A percentile compares a stretch with the other conserved stretches of the same genome.
Evolutionary conservation across 2,888 invertebrate species (phyloP).

Genomic region (Philonicus albiceps): DNA sequence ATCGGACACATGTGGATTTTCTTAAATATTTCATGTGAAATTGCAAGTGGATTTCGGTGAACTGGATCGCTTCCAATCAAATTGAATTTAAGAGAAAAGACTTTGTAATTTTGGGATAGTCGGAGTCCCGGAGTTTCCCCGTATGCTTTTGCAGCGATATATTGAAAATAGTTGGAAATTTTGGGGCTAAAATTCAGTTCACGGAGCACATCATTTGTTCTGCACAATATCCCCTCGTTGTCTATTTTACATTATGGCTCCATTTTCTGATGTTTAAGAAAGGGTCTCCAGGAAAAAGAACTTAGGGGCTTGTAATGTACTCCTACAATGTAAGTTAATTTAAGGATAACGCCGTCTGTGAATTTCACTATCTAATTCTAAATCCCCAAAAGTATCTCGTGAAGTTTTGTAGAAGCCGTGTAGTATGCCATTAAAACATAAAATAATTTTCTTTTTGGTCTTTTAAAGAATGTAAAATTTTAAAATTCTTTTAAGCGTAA

Average conservation of each 20-base stretch:
- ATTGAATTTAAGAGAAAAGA: neutral
- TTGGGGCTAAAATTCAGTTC: neutral
- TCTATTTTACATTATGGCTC: neutral
- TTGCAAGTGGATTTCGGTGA: neutral
- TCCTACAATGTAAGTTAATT: too few relatives aligned
- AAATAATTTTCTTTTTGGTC: too few relatives aligned
- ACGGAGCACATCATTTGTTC: neutral
- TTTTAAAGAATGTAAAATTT: too few relatives aligned
- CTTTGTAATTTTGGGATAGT: neutral
- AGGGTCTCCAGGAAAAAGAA: neutral
- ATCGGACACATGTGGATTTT: slow-evolving; percentile 36
- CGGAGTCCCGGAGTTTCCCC: neutral
- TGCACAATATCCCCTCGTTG: neutral
- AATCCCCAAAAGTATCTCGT: too few relatives aligned
- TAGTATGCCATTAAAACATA: too few relatives aligned
- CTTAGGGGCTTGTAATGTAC: neutral
- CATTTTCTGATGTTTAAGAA: neutral
- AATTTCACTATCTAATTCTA: too few relatives aligned
- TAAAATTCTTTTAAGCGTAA: too few relatives aligned
- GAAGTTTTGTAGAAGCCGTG: too few relatives aligned
- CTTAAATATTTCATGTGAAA: neutral
- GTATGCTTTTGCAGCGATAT: neutral
- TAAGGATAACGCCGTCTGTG: too few relatives aligned
- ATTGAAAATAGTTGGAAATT: neutral
- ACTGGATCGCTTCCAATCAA: neutral